A percentile compares a stretch with the other conserved stretches of the same genome.
Evolutionary conservation across 2,797 vertebrate species (phyloP).

Genomic region (Trematomus bernacchii): DNA sequence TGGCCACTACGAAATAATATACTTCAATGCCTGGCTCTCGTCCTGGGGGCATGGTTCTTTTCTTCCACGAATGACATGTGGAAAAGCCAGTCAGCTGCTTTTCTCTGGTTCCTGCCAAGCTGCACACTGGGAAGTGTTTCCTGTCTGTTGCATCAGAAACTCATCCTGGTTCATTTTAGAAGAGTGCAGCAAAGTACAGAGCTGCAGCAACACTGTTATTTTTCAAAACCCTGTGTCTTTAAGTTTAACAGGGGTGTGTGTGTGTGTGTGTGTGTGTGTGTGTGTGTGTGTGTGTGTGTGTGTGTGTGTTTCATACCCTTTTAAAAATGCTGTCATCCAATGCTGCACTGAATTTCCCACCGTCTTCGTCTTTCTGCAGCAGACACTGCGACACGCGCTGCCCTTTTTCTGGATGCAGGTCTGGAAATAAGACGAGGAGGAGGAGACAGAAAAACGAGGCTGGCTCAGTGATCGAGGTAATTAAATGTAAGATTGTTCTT

Average conservation of each 20-base stretch:
- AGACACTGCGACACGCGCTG: slow-evolving; percentile 74
- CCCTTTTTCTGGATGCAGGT: slow-evolving; percentile 69
- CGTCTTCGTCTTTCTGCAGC: slow-evolving; percentile 77
- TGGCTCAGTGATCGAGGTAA: neutral
- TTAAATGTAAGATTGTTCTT: neutral
- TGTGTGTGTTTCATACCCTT: slow-evolving; percentile 81
- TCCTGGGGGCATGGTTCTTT: neutral
- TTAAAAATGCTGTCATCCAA: slow-evolving; percentile 85
- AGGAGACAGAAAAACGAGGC: neutral
- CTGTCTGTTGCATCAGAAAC: slow-evolving; percentile 37
- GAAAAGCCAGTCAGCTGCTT: slow-evolving; percentile 8
- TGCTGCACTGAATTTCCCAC: slow-evolving; percentile 71
- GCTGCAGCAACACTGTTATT: neutral
- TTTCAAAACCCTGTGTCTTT: slow-evolving; percentile 13
- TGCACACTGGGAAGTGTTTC: slow-evolving; percentile 18
- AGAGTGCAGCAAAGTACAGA: slow-evolving; percentile 7
- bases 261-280: no score
- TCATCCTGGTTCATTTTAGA: slow-evolving; percentile 38
- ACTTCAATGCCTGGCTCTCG: no score
- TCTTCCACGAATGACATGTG: neutral
- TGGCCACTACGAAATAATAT: no score
- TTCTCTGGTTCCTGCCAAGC: slow-evolving; percentile 27
- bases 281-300: neutral
- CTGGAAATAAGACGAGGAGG: slow-evolving; percentile 61
- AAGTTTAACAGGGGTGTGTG: neutral